Base-by-base conservation (phyloP, 2,888 invertebrate species). In the Pristionchus exspectatus region DNA sequence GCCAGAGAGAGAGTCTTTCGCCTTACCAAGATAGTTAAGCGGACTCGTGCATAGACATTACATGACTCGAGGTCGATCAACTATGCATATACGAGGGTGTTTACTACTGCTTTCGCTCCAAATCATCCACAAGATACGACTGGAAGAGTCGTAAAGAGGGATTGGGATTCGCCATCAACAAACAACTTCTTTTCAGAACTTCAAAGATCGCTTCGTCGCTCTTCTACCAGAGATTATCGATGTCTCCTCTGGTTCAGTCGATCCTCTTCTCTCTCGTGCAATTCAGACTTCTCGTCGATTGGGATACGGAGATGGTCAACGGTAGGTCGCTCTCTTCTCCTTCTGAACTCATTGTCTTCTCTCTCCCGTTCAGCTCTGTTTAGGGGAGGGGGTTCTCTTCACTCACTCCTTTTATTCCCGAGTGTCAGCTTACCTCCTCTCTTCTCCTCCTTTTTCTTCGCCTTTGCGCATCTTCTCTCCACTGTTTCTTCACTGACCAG, bases 201-300 rank as follows among this genome's bases (percentile, higher is more conserved):
- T 93, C 90, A 93, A 93, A 91, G 92, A 92, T 59, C 91, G 93
- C 30, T 93, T 93, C 90, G 90, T 93, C 27, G 90, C 92, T 81
- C 91, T 92, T 83, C 91, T 93, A 16, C 93, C 93, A 72, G 93
- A 93, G 91, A 93, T 93, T 89, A 92, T 93, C 81, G 93, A 93
- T 90, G 90, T 93, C 44, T 91, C 92, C 4, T 92, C 92, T 54
- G 92, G 93, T 85, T 92, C 90, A 81, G 92, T 91, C 56, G 92
- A 93, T 88, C 91, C 91, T 72, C 89, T 92, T 24, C 88, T 92
- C 27, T 63, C 90, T 72, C 72, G 63, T 2, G 66, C 88, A 27
- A 87, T 90, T 38, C 90, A 88, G 30, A 88, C 74, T 2, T 83
- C 87, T 5, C 63, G 88, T 44, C 74, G 72, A 44, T 54, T 90